These are phyloP conservation scores for Brenthis hecate DNA, from an alignment of 2,888 invertebrate species.

Conservation along the genomic window DNA sequence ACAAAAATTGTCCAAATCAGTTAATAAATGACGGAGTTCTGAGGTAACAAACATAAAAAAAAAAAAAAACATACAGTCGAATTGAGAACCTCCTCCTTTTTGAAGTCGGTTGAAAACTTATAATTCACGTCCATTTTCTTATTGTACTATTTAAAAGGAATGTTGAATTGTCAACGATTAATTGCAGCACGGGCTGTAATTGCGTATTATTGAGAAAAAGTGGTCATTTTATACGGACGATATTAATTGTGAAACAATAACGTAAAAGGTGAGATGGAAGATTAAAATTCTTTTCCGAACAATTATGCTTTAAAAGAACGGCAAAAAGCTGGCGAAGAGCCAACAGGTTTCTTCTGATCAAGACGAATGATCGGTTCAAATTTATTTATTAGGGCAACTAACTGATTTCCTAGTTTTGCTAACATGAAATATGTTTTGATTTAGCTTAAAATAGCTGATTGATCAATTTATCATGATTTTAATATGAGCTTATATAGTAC, in stretches of 20 bases:
- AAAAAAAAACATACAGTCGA: too few species aligned
- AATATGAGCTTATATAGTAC: not conserved
- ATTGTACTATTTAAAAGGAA: conserved; percentile 23
- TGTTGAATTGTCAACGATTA: conserved; percentile 33
- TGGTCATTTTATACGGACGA: conserved; percentile 38
- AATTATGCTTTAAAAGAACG: conserved; percentile 52
- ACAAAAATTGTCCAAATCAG: too few species aligned
- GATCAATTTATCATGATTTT: not conserved
- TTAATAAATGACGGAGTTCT: too few species aligned
- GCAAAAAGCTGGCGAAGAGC: conserved; percentile 60
- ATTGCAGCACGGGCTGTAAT: conserved; percentile 35
- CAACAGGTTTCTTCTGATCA: conserved; percentile 65
- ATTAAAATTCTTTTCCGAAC: conserved; percentile 63
- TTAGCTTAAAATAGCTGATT: conserved; percentile 2
- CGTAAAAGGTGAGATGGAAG: conserved; percentile 49
- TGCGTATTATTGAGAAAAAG: conserved; percentile 39
- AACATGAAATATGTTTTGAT: not conserved
- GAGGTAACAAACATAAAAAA: too few species aligned
- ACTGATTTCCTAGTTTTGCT: conserved; percentile 47
- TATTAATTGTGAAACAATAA: conserved; percentile 48
- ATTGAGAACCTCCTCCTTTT: too few species aligned
- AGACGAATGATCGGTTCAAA: conserved; percentile 57
- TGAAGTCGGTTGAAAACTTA: too few species aligned
- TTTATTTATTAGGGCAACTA: conserved; percentile 64
- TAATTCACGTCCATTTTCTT: conserved; percentile 11